Conservation (phyloP, 2,797 vertebrate species). For the Phyllotis vaccarum region DNA sequence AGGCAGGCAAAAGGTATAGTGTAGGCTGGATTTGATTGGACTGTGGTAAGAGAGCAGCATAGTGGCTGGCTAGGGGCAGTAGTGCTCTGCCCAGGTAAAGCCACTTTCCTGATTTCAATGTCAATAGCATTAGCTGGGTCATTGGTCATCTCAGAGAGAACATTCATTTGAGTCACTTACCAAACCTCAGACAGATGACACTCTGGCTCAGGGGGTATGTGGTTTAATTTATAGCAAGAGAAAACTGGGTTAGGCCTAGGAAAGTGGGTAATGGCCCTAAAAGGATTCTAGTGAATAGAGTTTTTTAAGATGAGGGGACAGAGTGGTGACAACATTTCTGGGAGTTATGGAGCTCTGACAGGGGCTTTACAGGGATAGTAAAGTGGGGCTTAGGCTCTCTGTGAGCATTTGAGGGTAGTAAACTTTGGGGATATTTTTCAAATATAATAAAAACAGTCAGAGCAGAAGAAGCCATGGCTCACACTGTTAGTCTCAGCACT, state of each 20-base stretch:
- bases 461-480: too few species aligned
- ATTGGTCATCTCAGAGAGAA: too few species aligned
- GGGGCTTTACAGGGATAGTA: rapidly evolving
- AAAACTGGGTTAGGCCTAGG: background rate
- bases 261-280: background rate
- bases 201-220: background rate
- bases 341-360: background rate
- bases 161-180: background rate
- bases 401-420: background rate
- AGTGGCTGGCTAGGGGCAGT: background rate
- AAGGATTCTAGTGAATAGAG: rapidly evolving
- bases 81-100: background rate
- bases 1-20: rapidly evolving
- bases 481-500: too few species aligned
- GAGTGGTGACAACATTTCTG: background rate
- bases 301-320: background rate
- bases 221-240: background rate
- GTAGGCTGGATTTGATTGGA: background rate
- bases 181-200: background rate
- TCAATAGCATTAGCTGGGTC: too few species aligned
- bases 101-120: background rate
- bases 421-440: too few species aligned
- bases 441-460: too few species aligned
- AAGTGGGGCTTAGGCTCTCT: too few species aligned
- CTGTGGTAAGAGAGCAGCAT: background rate